A percentile compares a stretch with the other conserved stretches of the same genome.
Evolutionary conservation across 2,113 vertebrate species (phyloP).

Genomic region (Regulus satrapa): DNA sequence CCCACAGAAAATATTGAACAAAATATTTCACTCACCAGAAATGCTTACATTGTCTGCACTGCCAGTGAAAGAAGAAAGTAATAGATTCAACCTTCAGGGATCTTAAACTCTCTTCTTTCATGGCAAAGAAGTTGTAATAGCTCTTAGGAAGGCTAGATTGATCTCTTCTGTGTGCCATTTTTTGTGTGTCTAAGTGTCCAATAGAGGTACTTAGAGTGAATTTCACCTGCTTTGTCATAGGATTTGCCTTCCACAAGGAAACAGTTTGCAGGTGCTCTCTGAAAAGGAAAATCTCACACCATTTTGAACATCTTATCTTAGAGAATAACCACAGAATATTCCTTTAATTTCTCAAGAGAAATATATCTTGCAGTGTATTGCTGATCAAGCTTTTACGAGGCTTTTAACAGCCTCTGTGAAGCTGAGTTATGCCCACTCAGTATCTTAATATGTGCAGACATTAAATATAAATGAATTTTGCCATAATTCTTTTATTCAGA

Average conservation of each 20-base stretch:
- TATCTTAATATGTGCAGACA: background rate
- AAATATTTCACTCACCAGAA: background rate
- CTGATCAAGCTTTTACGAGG: background rate
- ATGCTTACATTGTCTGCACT: background rate
- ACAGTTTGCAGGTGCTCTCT: background rate
- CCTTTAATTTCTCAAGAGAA: background rate
- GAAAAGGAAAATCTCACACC: background rate
- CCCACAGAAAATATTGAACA: background rate
- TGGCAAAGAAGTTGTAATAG: background rate
- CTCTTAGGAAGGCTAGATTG: background rate
- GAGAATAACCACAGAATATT: background rate
- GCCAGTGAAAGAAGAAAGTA: background rate
- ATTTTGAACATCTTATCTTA: background rate
- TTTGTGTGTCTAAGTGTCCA: background rate
- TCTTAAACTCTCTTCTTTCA: background rate
- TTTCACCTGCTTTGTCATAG: background rate
- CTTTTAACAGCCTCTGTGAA: background rate
- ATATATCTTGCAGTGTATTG: background rate
- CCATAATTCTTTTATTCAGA: background rate
- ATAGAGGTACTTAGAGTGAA: background rate
- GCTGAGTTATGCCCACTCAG: background rate
- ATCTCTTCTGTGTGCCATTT: background rate
- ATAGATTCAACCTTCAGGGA: background rate
- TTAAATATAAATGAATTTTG: background rate
- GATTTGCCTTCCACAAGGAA: background rate